Percentiles rank a stretch among this genome's conserved stretches.
These are phyloP conservation scores for Drosophila murphyi DNA, from an alignment of 1,140 invertebrate species.

Conservation along the genomic window DNA sequence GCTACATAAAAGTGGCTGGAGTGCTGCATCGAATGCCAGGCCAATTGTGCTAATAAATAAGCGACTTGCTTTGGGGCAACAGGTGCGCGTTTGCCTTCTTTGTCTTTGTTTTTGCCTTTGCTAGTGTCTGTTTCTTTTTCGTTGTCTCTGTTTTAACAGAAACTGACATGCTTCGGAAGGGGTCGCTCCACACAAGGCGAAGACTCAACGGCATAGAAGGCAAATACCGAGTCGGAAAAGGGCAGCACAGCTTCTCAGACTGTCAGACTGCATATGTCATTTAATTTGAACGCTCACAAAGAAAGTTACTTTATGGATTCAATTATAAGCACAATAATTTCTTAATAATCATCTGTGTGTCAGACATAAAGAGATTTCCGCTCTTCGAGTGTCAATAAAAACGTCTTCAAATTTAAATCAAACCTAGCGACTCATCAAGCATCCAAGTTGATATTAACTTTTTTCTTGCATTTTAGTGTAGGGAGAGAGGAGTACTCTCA, in stretches of 20 bases:
- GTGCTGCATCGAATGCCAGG: constrained; percentile 35
- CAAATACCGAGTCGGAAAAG: constrained; percentile 32
- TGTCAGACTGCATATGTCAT: too few species aligned
- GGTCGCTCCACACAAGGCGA: constrained; percentile 44
- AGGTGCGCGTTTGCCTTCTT: constrained; percentile 46
- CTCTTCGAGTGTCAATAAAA: constrained; percentile 1
- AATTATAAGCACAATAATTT: constrained; percentile 11
- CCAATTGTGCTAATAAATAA: constrained; percentile 68
- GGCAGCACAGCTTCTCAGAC: background rate
- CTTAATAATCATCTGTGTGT: background rate
- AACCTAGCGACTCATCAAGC: too few species aligned
- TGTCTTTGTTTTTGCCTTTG: constrained; percentile 28
- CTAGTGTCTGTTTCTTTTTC: constrained; percentile 3
- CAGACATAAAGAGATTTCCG: too few species aligned
- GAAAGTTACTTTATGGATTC: background rate
- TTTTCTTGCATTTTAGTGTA: too few species aligned
- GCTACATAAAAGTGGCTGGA: constrained; percentile 16
- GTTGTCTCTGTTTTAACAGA: constrained; percentile 41
- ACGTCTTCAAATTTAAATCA: background rate
- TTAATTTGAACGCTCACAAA: too few species aligned
- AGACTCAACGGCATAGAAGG: constrained; percentile 55
- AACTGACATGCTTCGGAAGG: constrained; percentile 14
- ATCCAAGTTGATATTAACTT: too few species aligned
- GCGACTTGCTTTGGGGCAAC: constrained; percentile 60
- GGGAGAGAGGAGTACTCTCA: too few species aligned